Conservation (phyloP, 2,888 invertebrate species). For the Amphipoea lucens region DNA sequence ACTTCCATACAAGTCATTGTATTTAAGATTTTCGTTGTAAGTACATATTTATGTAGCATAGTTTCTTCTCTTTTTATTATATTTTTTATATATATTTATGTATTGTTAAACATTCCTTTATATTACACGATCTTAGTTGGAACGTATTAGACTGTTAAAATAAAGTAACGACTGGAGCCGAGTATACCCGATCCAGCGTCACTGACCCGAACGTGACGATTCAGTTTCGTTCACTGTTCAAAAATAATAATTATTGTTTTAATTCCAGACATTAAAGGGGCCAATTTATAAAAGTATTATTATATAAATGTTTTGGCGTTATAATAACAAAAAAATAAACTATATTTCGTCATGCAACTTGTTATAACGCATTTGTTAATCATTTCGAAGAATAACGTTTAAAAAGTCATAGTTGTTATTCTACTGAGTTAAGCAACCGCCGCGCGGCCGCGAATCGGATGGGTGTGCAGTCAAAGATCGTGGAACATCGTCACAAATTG, state of each 20-base stretch:
- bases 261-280: conserved; percentile 13
- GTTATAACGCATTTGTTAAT: conserved; percentile 51
- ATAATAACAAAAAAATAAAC: not conserved
- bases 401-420: conserved; percentile 41
- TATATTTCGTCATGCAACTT: conserved; percentile 27
- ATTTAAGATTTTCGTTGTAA: conserved; percentile 20
- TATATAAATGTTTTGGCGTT: conserved; percentile 13
- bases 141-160: conserved; percentile 21
- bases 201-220: not conserved
- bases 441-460: conserved; percentile 41
- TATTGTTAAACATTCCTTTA: conserved; percentile 62
- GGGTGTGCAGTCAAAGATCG: conserved; percentile 54
- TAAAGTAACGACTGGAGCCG: not conserved
- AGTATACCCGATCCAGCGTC: not conserved
- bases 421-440: conserved; percentile 44
- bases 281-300: conserved; percentile 48
- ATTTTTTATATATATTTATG: conserved; percentile 53
- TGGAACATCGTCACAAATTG: conserved; percentile 62
- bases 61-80: conserved; percentile 33
- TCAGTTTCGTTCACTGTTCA: not conserved
- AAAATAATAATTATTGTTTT: not conserved
- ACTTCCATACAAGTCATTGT: conserved; percentile 24
- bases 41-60: conserved; percentile 68
- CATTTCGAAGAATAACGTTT: conserved; percentile 33
- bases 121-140: conserved; percentile 53